Evolutionary conservation across 2,113 vertebrate species (phyloP), one percentile per base, ranked within the genome.

Genomic region (Bothrops jararaca): DNA sequence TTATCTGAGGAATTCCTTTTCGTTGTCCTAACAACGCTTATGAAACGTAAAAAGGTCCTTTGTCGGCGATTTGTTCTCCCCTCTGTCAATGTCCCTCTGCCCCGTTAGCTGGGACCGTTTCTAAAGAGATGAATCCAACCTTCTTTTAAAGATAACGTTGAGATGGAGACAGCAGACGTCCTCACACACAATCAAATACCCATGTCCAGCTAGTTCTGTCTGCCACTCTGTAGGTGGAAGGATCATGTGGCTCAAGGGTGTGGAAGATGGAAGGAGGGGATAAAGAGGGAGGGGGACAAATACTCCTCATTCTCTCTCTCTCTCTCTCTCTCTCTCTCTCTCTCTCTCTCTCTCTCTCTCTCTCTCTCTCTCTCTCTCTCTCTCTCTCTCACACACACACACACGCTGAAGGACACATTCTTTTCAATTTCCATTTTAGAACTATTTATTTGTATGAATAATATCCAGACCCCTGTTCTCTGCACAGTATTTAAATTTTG

Each of bases 1-100:
- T 98, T 99, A 99, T 99, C 98, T 98, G 97, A 99, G 97, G 98
- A 98, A 99, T 99, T 99, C 98, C 98, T 98, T 96, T 97, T 96
- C 97, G 99, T 99, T 95, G 98, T 98, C 98, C 98, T 98, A 99
- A 99, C 98, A 98, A 99, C 98, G 98, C 97, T 98, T 98, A 98
- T 98, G 98, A 99, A 98, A 99, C 97, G 98, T 98, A 99, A 98
- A 99, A 98, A 97, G 98, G 45, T 98, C 98, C 98, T 98, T 99
- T 99, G 98, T 99, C 97, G 98, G 98, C 98, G 98, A 98, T 98
- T 98, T 98, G 98, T 98, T 98, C 98, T 98, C 98, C 98, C 98
- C 98, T 99, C 98, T 98, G 98, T 98, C 98, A 98, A 98, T 97
- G 97, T 98, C 97, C 94, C 97, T 94, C 97, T 97, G 97, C 96